These are phyloP conservation scores for Acleris emargana DNA, from an alignment of 2,888 invertebrate genomes.

Conservation along the genomic window DNA sequence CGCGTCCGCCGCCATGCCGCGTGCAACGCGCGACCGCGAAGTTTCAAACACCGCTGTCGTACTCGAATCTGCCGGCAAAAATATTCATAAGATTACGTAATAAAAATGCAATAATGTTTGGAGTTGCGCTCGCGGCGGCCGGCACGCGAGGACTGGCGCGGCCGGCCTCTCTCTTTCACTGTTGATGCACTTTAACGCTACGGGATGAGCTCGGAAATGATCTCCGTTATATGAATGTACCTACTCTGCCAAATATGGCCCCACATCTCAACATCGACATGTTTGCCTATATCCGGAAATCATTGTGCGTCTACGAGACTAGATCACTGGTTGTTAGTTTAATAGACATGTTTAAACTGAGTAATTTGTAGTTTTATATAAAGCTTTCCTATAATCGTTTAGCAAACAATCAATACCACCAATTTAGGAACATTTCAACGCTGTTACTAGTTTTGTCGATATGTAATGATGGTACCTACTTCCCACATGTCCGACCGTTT, in stretches of 20 bases:
- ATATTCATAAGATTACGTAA: constrained; percentile 70
- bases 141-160: constrained; percentile 60
- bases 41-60: constrained; percentile 58
- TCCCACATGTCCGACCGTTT: constrained; percentile 57
- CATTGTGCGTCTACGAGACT: not conserved
- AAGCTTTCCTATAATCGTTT: constrained; percentile 7
- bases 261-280: constrained; percentile 16
- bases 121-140: constrained; percentile 58
- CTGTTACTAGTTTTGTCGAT: constrained; percentile 12
- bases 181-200: constrained; percentile 63
- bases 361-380: not conserved
- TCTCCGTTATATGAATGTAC: constrained; percentile 41
- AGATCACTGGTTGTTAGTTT: not conserved
- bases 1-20: constrained; percentile 78
- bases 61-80: constrained; percentile 72
- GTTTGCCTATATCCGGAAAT: constrained; percentile 2
- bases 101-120: constrained; percentile 60
- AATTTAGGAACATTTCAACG: constrained; percentile 7
- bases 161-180: constrained; percentile 75
- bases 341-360: not conserved
- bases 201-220: constrained; percentile 56
- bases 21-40: constrained; percentile 62
- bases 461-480: constrained; percentile 46
- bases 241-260: constrained; percentile 45
- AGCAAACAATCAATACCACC: constrained; percentile 1